Percentiles rank a stretch among this genome's conserved stretches.
Evolutionary conservation across 2,113 vertebrate genomes (phyloP).

Genomic region (Urocynchramus pylzowi): DNA sequence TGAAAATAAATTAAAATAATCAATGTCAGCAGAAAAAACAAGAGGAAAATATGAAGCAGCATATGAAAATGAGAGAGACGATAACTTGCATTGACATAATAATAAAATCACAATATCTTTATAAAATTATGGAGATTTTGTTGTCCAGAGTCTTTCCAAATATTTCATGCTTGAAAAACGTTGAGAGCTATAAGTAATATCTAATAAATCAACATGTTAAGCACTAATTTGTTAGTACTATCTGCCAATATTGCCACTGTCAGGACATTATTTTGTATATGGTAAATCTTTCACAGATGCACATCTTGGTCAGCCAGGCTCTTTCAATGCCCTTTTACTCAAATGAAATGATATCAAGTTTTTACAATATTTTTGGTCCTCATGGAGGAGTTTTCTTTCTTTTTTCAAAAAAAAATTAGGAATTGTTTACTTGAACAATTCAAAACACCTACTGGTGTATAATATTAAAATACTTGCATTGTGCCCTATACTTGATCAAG

Average conservation of each 20-base stretch:
- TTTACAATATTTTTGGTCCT: neutral
- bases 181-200: neutral
- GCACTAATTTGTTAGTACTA: neutral
- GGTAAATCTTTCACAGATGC: neutral
- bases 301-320: neutral
- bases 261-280: neutral
- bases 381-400: neutral
- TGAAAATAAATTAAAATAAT: slow-evolving; percentile 75
- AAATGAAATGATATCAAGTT: neutral
- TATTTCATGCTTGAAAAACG: neutral
- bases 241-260: neutral
- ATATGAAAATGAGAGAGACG: slow-evolving; percentile 41
- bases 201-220: slow-evolving; percentile 3
- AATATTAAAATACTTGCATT: neutral
- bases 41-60: slow-evolving; percentile 61
- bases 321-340: neutral
- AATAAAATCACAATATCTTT: slow-evolving; percentile 62
- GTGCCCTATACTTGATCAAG: neutral
- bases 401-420: neutral
- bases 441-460: neutral
- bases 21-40: slow-evolving; percentile 68
- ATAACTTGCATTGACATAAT: slow-evolving; percentile 24
- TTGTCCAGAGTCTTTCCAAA: slow-evolving; percentile 5
- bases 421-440: neutral
- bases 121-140: slow-evolving; percentile 20